Conservation (phyloP, 2,113 vertebrate species). For the Caranx ignobilis region DNA sequence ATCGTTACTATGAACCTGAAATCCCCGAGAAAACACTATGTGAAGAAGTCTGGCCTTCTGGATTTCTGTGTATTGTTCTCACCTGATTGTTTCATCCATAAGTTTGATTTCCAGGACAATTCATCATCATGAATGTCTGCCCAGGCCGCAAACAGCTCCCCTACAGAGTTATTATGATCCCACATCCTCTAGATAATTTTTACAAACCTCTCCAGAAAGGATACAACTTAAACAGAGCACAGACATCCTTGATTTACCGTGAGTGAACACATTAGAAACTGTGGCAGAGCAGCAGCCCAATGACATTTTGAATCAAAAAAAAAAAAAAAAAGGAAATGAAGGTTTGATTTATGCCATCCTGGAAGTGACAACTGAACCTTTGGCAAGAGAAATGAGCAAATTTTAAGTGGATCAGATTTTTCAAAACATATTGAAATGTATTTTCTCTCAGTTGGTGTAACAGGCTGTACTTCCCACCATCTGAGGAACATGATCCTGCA, state of each 20-base stretch:
- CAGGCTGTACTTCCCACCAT: slow-evolving; percentile 43
- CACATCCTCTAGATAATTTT: slow-evolving; percentile 36
- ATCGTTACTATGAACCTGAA: slow-evolving; percentile 6
- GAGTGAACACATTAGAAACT: slow-evolving; percentile 19
- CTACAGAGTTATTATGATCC: slow-evolving; percentile 7
- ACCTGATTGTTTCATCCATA: slow-evolving; percentile 36
- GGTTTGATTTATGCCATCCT: slow-evolving; percentile 25
- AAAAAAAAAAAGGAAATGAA: slow-evolving; percentile 2
- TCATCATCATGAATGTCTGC: slow-evolving; percentile 14
- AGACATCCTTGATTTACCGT: slow-evolving; percentile 45
- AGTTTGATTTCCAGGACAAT: slow-evolving; percentile 6
- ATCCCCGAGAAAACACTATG: neutral
- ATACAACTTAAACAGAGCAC: slow-evolving; percentile 10
- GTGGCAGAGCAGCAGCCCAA: slow-evolving; percentile 17
- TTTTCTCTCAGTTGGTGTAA: slow-evolving; percentile 47
- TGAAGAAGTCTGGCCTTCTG: slow-evolving; percentile 1
- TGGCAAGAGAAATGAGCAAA: slow-evolving; percentile 25
- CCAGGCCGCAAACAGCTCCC: neutral
- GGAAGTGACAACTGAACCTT: slow-evolving; percentile 29
- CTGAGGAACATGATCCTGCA: slow-evolving; percentile 41
- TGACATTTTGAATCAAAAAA: slow-evolving; percentile 17
- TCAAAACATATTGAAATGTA: slow-evolving; percentile 52
- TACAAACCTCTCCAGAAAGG: slow-evolving; percentile 11
- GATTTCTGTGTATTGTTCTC: slow-evolving; percentile 18
- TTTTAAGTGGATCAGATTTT: slow-evolving; percentile 24